Evolutionary conservation across 2,113 vertebrate genomes (phyloP).

Genomic region (Lepus europaeus): DNA sequence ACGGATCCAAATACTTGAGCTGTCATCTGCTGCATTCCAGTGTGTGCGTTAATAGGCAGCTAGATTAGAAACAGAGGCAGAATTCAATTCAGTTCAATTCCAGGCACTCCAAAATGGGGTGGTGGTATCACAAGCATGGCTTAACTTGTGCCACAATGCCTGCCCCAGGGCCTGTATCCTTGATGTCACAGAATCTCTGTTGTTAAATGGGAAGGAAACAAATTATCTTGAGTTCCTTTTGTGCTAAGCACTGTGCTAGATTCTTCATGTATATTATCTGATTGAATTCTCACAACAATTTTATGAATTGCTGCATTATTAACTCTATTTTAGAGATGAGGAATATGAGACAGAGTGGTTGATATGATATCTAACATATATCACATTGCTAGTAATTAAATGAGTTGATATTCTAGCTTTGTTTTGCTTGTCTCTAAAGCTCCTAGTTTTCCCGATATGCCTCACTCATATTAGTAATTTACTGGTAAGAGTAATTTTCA

Average conservation of each 20-base stretch:
- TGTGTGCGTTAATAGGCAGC: no score
- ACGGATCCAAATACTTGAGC: no score
- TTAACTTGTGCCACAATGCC: no score
- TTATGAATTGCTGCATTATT: constrained; percentile 45
- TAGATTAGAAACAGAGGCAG: no score
- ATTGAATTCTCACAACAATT: constrained; percentile 24
- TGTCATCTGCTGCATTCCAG: no score
- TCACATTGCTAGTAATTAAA: constrained; percentile 2
- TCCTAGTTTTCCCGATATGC: background rate
- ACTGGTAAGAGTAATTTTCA: background rate
- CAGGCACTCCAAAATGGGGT: no score
- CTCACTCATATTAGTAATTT: background rate
- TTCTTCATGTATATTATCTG: constrained; percentile 25
- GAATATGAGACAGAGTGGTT: background rate
- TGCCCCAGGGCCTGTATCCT: background rate
- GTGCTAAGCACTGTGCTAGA: background rate
- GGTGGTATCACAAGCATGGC: no score
- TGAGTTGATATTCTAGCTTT: background rate
- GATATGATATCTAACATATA: background rate
- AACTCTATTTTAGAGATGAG: constrained; percentile 13
- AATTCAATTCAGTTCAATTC: no score
- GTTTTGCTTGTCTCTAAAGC: background rate
- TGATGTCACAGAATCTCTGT: constrained; percentile 1
- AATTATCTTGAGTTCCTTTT: background rate
- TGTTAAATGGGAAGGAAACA: constrained; percentile 26